Conservation (phyloP, 2,888 invertebrate genomes). For the Epiperipatus broadwayi region DNA sequence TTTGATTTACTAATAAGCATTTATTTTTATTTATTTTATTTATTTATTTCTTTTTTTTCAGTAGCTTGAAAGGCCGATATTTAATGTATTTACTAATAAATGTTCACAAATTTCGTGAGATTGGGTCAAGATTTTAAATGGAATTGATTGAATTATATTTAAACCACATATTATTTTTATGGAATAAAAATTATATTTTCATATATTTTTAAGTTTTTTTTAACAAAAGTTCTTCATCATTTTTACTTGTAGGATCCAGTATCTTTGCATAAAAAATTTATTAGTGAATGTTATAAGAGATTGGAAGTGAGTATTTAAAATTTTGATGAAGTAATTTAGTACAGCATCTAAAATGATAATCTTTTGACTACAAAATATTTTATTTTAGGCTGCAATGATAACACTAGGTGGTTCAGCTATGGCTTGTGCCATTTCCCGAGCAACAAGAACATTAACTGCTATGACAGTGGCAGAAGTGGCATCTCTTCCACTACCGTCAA, state of each 20-base stretch:
- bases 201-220: background rate
- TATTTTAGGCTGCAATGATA: slow-evolving; percentile 24
- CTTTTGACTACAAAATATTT: too few species aligned
- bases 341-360: too few species aligned
- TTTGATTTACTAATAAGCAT: too few species aligned
- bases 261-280: slow-evolving; percentile 30
- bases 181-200: background rate
- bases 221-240: slow-evolving; percentile 6
- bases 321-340: too few species aligned
- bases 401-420: slow-evolving; percentile 27
- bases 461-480: slow-evolving; percentile 28
- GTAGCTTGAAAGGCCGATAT: too few species aligned
- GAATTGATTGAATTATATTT: too few species aligned
- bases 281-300: slow-evolving; percentile 31
- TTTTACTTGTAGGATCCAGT: slow-evolving; percentile 26
- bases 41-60: too few species aligned
- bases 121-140: too few species aligned
- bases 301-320: slow-evolving; percentile 23
- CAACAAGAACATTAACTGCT: slow-evolving; percentile 29
- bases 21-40: too few species aligned
- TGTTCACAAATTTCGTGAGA: too few species aligned
- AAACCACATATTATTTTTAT: slow-evolving; percentile 5
- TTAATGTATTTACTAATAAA: too few species aligned
- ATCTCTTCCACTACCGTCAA: slow-evolving; percentile 26
- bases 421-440: slow-evolving; percentile 26